Evolutionary conservation across 2,797 vertebrate genomes (phyloP), one percentile per base, ranked within the genome.

Genomic region (Coracias cyanogaster): DNA sequence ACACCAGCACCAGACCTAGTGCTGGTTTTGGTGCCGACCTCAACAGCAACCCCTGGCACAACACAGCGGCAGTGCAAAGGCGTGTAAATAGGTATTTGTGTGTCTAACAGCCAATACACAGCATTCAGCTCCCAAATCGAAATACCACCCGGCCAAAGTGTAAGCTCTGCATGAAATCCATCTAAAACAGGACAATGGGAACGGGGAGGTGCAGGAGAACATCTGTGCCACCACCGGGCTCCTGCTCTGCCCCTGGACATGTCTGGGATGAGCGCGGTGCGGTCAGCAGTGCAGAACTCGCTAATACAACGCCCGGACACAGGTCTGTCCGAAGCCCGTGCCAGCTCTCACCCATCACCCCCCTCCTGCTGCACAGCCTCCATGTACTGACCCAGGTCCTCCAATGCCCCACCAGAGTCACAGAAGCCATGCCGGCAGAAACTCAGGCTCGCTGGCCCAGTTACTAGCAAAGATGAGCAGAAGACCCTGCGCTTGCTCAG

Each of bases 241-340:
- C 69, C 4, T 0, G 1, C 18, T 6, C 1, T 6, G 26, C 28
- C 9, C 12, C 0, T 3, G 43, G 54, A 3, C n/a, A 3, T 19
- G 17, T 0, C 4, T 39, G 9, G 4, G 2, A 6, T 0, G 31
- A 54, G 9, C 0, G 0, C 10, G 7, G 3, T 15, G 25, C 3
- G 12, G 2, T 7, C 41, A 3, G 67, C 70, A 37, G 61, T 1
- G 28, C 69, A 8, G 33, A 1, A 3, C 39, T 8, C 12, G 52
- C 62, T 20, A 1, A 28, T 4, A 3, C 24, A 3, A 1, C 2
- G 1, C 29, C 3, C 0, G 5, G 54, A 3, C 39, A 22, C 1
- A 0, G 31, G 7, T 3, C 24, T 79, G 73, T 7, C 52, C 7
- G 0, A 1, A 43, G 13, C 49, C 82, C 3, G 11, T 11, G 51